Base-by-base conservation (phyloP, 2,113 vertebrate genomes). In the Phasianus colchicus region DNA sequence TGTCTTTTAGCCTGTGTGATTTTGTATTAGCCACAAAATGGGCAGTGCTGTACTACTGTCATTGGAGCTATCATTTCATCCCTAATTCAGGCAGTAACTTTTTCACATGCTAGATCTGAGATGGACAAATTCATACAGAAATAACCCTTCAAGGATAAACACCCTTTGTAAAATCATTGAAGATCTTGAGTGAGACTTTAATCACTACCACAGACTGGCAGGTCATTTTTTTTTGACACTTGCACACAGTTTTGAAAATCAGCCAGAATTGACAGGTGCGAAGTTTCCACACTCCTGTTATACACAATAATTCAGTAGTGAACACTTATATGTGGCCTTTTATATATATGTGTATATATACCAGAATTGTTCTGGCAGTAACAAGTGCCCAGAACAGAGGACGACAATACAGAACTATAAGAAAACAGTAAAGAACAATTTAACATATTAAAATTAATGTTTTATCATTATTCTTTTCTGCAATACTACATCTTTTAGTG, bases 141-240 rank as follows among this genome's bases (percentile, higher is more conserved):
- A 96, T 97, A 97, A 97, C 94, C 94, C 86, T 89, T 97, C 94
- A 96, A 95, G 97, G 92, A 97, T 96, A 97, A 96, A 86, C 70
- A 94, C 43, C 86, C 61, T 93, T 96, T 95, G 78, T 72, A 97
- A 97, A 98, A 96, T 96, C 96, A 96, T 76, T 92, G 95, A 96
- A 88, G 94, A 97, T 86, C 92, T 25, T 90, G 86, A 97, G 92
- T 48, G 77, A 78, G 90, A 93, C 90, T 94, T 96, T 96, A 96
- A 97, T 96, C 96, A 97, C 93, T 92, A 96, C 93, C 83, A 89
- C 77, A 96, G 96, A 88, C 96, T 97, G 96, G 89, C 94, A 97
- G 96, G 97, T 97, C 95, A 95, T 97, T 97, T 96, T 93, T 54
- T 30, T 94, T 92, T 97, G 92, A 96, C 94, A 96, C 97, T 97